Evolutionary conservation across 1,140 invertebrate genomes (phyloP).

Genomic region (Patella vulgata): DNA sequence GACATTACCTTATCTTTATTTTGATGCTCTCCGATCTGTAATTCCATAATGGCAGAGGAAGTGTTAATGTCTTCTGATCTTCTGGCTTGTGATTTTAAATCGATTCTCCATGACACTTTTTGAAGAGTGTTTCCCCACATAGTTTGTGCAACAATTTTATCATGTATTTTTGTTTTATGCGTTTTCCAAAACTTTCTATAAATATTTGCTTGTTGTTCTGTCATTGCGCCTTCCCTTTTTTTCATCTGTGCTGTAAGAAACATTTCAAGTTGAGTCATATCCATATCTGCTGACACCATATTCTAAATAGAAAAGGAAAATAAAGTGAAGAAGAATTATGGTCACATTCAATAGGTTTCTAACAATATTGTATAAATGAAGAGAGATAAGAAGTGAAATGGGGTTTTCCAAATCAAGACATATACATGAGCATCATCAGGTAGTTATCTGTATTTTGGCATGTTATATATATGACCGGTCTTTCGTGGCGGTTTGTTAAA

Average conservation of each 20-base stretch:
- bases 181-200: slow-evolving; percentile 63
- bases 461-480: too few relatives aligned
- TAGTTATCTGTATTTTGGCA: too few relatives aligned
- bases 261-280: slow-evolving; percentile 61
- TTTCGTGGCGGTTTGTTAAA: too few relatives aligned
- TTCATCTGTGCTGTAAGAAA: slow-evolving; percentile 62
- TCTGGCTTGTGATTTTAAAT: slow-evolving; percentile 59
- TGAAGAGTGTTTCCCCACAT: slow-evolving; percentile 61
- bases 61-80: slow-evolving; percentile 58
- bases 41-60: slow-evolving; percentile 63
- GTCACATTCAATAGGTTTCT: too few relatives aligned
- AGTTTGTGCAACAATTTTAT: slow-evolving; percentile 53
- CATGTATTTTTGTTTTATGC: slow-evolving; percentile 63
- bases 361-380: neutral
- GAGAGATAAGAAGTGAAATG: neutral
- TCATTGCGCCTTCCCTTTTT: slow-evolving; percentile 54
- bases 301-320: slow-evolving; percentile 49
- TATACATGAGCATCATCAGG: neutral
- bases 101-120: slow-evolving; percentile 62
- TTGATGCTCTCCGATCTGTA: slow-evolving; percentile 47
- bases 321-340: slow-evolving; percentile 1
- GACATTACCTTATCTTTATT: slow-evolving; percentile 41
- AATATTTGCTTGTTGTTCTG: slow-evolving; percentile 59
- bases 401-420: neutral
- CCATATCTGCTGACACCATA: slow-evolving; percentile 62